phyloP scores from a whole-genome alignment of 2,797 vertebrate genomes.

The Xyrichtys novacula region DNA sequence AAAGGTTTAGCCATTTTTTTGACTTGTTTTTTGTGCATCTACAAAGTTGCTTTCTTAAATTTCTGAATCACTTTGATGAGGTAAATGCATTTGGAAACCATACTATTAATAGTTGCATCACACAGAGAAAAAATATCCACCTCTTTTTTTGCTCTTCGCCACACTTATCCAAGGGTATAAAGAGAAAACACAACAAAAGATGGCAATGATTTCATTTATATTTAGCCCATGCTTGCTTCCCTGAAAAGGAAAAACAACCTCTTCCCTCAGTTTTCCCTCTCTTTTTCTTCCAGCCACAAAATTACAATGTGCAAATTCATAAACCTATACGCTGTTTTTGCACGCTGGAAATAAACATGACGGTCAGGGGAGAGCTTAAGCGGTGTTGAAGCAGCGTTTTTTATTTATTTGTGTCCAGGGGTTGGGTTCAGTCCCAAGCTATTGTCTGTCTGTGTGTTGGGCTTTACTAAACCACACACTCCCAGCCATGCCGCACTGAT shows the following conservation, averaged over 20 bases:
- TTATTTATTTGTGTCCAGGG: slow-evolving; percentile 44
- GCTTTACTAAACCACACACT: slow-evolving; percentile 70
- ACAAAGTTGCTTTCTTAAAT: too few species aligned
- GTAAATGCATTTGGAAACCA: too few species aligned
- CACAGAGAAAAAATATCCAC: too few species aligned
- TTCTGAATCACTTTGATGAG: too few species aligned
- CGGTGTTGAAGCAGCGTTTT: slow-evolving; percentile 34
- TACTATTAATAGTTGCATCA: too few species aligned
- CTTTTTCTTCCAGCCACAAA: slow-evolving; percentile 85
- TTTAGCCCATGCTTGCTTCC: slow-evolving; percentile 58
- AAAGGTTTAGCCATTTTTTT: too few species aligned
- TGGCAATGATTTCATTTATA: slow-evolving; percentile 63
- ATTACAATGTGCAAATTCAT: slow-evolving; percentile 85
- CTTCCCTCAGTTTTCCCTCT: slow-evolving; percentile 73
- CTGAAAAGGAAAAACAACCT: slow-evolving; percentile 79
- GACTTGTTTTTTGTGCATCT: too few species aligned
- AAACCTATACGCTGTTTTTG: slow-evolving; percentile 80
- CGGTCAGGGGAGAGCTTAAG: slow-evolving; percentile 50
- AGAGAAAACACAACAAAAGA: slow-evolving; percentile 53
- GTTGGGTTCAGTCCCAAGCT: slow-evolving; percentile 64
- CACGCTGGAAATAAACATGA: slow-evolving; percentile 81
- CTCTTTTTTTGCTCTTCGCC: slow-evolving; percentile 29
- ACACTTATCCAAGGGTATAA: slow-evolving; percentile 15
- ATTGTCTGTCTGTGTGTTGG: slow-evolving; percentile 80
- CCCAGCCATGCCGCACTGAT: slow-evolving; percentile 73